phyloP scores from a whole-genome alignment of 1,140 invertebrate genomes.

The Drosophila melanogaster region Release_6_plus_ISO1_MT NT_033777.3:17247001-17247500 shows the following conservation, averaged over 20 bases:
- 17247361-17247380: constrained; percentile 62
- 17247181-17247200: constrained; percentile 79
- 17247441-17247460: constrained; percentile 38
- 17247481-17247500: not conserved
- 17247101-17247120: constrained; percentile 36
- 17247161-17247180: constrained; percentile 73
- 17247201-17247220: constrained; percentile 64
- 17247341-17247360: constrained; percentile 26
- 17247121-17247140: constrained; percentile 27
- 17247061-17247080: constrained; percentile 47
- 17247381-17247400: constrained; percentile 34
- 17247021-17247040: constrained; percentile 45
- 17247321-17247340: constrained; percentile 22
- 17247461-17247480: constrained; percentile 15
- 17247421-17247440: constrained; percentile 69
- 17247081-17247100: constrained; percentile 60
- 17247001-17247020: constrained; percentile 30
- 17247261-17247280: constrained; percentile 74
- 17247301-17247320: constrained; percentile 28
- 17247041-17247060: constrained; percentile 44
- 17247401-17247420: constrained; percentile 68
- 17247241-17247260: too few relatives aligned
- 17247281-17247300: constrained; percentile 58
- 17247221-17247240: constrained; percentile 63
- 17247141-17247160: constrained; percentile 22